Base-by-base conservation (phyloP, 2,888 invertebrate genomes). In the Thyatira batis region DNA sequence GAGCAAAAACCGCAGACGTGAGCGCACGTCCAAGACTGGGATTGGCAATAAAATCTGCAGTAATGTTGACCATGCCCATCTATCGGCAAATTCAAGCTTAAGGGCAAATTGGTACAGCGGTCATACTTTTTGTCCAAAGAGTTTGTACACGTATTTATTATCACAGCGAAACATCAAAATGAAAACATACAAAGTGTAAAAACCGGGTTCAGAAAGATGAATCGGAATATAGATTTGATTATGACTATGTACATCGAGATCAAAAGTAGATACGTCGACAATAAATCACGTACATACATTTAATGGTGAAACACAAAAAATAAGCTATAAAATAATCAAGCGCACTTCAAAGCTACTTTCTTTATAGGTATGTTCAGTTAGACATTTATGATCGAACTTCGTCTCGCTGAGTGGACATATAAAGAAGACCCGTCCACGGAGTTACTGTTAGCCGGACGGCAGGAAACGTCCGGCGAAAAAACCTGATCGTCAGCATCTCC, bases 401-500 rank as follows among this genome's bases (percentile, higher is more conserved):
- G 53, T 65, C 58, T 63, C 52, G 58, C 61, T 62, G 60, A 65
- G 61, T 69, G 68, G 69, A 73, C 70, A 73, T 76, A 71, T 76
- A 75, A 73, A 80, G 78, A 65, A 39, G 43, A 45, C 55, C 45
- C 28, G 52, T 49, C 48, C 48, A 5, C n/a, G 20, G 48, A 61
- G 61, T 57, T 77, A 85, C 87, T 77, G 87, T 84, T 85, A 83
- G 71, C 68, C 69, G 80, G 76, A 75, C 75, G 71, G 63, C 78
- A 85, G 88, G 88, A 90, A 89, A 78, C 73, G 81, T 80, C 80
- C 82, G 80, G 81, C 69, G 77, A 82, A 87, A 87, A 89, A 91
- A 89, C 88, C 81, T 82, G 86, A 86, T 84, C 80, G 69, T 76
- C 82, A 78, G 76, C 84, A 83, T 84, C 89, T 80, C 91, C 92